These are phyloP conservation scores for Peromyscus aztecus DNA, from an alignment of 2,797 vertebrate genomes.

Conservation along the genomic window DNA sequence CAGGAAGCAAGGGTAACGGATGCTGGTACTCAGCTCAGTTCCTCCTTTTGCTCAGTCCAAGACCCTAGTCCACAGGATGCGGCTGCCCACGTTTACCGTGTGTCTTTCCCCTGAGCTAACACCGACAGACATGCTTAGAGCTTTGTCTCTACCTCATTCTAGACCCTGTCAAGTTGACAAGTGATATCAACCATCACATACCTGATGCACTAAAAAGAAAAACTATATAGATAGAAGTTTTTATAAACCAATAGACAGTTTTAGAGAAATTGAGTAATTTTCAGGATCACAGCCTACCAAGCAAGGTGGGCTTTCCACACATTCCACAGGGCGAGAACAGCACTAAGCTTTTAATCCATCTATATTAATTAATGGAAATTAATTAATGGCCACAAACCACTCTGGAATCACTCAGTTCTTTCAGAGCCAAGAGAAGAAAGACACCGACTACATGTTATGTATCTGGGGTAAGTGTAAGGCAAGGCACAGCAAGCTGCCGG, in stretches of 20 bases:
- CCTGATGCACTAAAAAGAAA: neutral
- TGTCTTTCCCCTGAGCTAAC: neutral
- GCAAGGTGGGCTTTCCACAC: neutral
- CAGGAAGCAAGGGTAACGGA: neutral
- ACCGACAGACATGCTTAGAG: neutral
- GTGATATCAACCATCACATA: neutral
- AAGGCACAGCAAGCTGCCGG: neutral
- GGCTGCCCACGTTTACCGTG: neutral
- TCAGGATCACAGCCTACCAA: neutral
- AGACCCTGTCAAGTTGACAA: neutral
- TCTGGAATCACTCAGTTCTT: neutral
- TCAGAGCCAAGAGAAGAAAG: neutral
- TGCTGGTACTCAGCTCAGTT: neutral
- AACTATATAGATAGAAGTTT: neutral
- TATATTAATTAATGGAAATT: neutral
- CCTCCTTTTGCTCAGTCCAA: neutral
- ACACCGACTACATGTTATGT: no score
- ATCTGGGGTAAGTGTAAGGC: neutral
- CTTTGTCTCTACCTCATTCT: neutral
- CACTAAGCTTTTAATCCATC: neutral
- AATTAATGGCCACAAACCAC: neutral
- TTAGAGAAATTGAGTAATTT: neutral
- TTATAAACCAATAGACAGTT: neutral
- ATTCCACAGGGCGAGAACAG: neutral
- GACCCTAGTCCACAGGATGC: neutral